Percentiles rank a stretch among this genome's conserved stretches.
Evolutionary conservation across 2,113 vertebrate species (phyloP).

Genomic region (Arothron firmamentum): DNA sequence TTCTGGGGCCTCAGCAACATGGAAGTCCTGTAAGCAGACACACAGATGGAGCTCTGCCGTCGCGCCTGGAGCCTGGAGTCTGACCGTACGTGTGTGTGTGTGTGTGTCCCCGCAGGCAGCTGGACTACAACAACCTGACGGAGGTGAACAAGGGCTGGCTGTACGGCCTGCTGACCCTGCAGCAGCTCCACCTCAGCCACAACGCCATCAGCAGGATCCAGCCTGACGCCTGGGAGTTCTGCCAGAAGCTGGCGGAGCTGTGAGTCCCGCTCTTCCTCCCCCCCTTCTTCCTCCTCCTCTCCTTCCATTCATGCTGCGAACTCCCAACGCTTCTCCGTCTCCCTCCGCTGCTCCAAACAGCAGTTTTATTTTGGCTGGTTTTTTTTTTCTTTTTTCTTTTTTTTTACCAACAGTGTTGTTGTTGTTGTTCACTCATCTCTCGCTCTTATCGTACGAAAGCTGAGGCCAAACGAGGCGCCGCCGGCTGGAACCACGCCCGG

Average conservation of each 20-base stretch:
- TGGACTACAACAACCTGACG: constrained; percentile 95
- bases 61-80: background rate
- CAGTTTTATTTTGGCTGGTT: background rate
- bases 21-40: constrained; percentile 86
- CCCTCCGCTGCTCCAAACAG: background rate
- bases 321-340: constrained; percentile 75
- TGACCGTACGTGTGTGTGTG: constrained; percentile 29
- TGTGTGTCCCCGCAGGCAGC: constrained; percentile 77
- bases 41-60: background rate
- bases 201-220: constrained; percentile 91
- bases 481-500: constrained; percentile 16
- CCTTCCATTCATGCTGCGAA: constrained; percentile 64
- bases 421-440: constrained; percentile 19
- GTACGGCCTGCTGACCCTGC: constrained; percentile 89
- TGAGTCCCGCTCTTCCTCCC: constrained; percentile 73
- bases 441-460: constrained; percentile 46
- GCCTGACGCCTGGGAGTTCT: constrained; percentile 95
- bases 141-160: constrained; percentile 97
- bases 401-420: constrained; percentile 27
- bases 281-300: constrained; percentile 13
- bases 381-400: constrained; percentile 9
- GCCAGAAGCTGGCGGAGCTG: constrained; percentile 95
- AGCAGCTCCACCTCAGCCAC: constrained; percentile 92
- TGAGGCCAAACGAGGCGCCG: constrained; percentile 51
- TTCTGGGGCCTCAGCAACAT: constrained; percentile 95